Evolutionary conservation across 2,888 invertebrate species (phyloP), one percentile per base, ranked within the genome.

Genomic region (Pammene fasciana): DNA sequence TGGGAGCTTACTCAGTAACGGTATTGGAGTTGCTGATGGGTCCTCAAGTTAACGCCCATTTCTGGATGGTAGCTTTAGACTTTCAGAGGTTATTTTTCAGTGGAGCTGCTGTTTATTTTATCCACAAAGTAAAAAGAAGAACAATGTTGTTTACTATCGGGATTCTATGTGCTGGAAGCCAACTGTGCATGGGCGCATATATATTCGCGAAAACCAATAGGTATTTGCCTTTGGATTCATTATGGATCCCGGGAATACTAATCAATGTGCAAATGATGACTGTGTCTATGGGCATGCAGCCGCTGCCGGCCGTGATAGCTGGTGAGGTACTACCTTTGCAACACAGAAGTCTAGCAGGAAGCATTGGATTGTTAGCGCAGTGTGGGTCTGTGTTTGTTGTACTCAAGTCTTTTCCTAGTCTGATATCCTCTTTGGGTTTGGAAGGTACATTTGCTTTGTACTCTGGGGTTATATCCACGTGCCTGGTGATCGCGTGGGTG

Each of bases 301-400:
- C 95, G 0, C 75, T 96, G 68, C 95, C 96, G 0, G 95, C 95
- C 88, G 94, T 95, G 7, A 93, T 96, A 85, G 94, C 94, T 48
- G 95, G 95, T 0, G 96, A 96, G 79, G 89, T 96, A 0, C 95
- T 95, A 73, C 93, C 95, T 1, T 85, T 94, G 38, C 90, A 92
- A 59, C 93, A 93, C 60, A 89, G 94, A 65, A 94, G 94, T 36
- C 82, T 94, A 0, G 95, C 95, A 1, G 93, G 95, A 0, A 94
- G 94, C 0, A 85, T 95, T 13, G 93, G 94, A 13, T 86, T 94
- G 18, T 91, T 93, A 45, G 90, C 94, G 4, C 92, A 93, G 26
- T 94, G 94, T 57, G 76, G 90, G 1, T 91, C 94, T 59, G 93
- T 94, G 73, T 96, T 96, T 76, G 14, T 93, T 4, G 93, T 94